phyloP scores from a whole-genome alignment of 1,140 invertebrate genomes.

The Linepithema humile region DNA sequence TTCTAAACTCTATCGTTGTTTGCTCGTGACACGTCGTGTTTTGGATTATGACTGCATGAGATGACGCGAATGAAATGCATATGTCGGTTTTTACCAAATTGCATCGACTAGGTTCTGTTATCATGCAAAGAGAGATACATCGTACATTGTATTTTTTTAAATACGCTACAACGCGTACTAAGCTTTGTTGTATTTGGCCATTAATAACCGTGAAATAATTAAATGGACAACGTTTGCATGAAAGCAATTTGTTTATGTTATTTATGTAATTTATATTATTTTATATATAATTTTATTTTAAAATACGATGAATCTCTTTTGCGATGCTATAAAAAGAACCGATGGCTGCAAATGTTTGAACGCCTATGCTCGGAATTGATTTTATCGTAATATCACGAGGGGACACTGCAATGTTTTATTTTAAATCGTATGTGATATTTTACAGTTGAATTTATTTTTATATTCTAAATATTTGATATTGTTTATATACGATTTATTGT shows the following conservation, averaged over 20 bases:
- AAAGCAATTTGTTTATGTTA: conserved; percentile 12
- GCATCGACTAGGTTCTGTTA: neutral
- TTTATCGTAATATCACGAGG: conserved; percentile 37
- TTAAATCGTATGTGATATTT: conserved; percentile 15
- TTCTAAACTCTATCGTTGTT: neutral
- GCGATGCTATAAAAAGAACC: neutral
- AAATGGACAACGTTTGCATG: neutral
- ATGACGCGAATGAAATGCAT: neutral
- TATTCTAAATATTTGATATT: neutral
- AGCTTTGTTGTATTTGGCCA: neutral
- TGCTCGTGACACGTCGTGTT: neutral
- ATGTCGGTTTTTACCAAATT: neutral
- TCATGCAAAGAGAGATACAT: neutral
- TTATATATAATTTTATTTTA: conserved; percentile 1
- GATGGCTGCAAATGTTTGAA: neutral
- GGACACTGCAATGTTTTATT: conserved; percentile 14
- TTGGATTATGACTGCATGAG: neutral
- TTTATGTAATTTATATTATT: conserved; percentile 19
- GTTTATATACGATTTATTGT: conserved; percentile 40
- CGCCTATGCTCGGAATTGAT: neutral
- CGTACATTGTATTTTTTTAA: neutral
- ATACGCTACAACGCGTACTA: neutral
- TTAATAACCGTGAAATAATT: conserved; percentile 6
- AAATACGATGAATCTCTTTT: neutral
- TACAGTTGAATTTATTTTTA: conserved; percentile 32